Conservation (phyloP, 2,888 invertebrate genomes). For the Argynnis bischoffii region DNA sequence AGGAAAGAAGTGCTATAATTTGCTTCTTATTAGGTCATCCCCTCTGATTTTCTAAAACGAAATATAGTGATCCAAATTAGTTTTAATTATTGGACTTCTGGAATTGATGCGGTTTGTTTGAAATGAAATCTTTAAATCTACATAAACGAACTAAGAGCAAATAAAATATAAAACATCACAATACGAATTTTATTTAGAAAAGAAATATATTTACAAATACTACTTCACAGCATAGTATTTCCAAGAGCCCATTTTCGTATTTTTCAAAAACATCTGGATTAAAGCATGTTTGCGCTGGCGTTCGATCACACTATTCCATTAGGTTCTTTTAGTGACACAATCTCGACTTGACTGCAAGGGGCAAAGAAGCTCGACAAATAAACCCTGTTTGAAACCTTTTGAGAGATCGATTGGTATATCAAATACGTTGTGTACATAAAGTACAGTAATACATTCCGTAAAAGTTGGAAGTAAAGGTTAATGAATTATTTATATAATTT, state of each 20-base stretch:
- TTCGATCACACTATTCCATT: constrained; percentile 57
- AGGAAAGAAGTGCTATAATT: too few species aligned
- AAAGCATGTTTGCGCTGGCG: constrained; percentile 50
- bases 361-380: constrained; percentile 40
- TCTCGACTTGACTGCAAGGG: constrained; percentile 45
- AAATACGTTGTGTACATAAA: constrained; percentile 21
- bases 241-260: constrained; percentile 23
- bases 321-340: constrained; percentile 51
- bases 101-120: too few species aligned
- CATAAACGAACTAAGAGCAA: too few species aligned
- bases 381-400: constrained; percentile 29
- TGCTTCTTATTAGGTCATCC: too few species aligned
- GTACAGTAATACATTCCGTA: neutral
- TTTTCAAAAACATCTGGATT: constrained; percentile 42
- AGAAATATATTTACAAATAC: neutral
- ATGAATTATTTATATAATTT: neutral
- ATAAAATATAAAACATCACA: too few species aligned
- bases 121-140: too few species aligned
- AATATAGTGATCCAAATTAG: too few species aligned
- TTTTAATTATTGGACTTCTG: too few species aligned
- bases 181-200: too few species aligned
- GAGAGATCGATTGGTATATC: constrained; percentile 33
- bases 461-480: neutral
- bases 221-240: constrained; percentile 6
- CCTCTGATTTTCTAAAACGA: too few species aligned